Conservation (phyloP, 2,888 invertebrate genomes). For the Dysmachus trigonus region DNA sequence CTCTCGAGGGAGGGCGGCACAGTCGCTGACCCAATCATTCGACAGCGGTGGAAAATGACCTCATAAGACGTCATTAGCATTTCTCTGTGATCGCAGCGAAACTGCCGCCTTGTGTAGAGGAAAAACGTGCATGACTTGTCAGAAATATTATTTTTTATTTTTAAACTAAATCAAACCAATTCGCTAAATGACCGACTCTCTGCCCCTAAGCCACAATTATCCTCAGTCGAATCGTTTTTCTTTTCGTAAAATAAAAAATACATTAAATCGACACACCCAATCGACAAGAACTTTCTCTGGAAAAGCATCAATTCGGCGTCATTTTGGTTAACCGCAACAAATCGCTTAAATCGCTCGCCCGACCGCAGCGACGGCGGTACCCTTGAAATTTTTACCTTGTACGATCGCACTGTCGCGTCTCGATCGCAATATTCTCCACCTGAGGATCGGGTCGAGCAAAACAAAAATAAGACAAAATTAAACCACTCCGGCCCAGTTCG, state of each 20-base stretch:
- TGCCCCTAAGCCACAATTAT: not conserved
- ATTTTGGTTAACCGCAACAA: slow-evolving; percentile 27
- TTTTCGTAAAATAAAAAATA: not conserved
- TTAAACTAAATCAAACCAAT: not conserved
- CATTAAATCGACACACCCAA: slow-evolving; percentile 9
- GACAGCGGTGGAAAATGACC: not conserved
- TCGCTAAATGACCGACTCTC: not conserved
- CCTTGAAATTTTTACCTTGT: not conserved
- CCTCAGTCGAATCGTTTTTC: not conserved
- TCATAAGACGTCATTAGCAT: slow-evolving; percentile 14
- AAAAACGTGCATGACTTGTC: not conserved
- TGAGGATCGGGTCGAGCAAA: not conserved
- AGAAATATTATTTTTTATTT: not conserved
- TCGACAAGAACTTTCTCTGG: slow-evolving; percentile 3
- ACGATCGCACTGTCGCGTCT: not conserved
- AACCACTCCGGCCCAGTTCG: not conserved
- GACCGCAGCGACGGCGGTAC: slow-evolving; percentile 13
- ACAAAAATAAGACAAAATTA: not conserved
- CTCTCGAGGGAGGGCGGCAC: not conserved
- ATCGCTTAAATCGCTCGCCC: slow-evolving; percentile 7
- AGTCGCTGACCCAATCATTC: slow-evolving; percentile 7
- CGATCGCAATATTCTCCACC: not conserved
- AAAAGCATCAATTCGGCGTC: slow-evolving; percentile 6
- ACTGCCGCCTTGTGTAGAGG: not conserved
- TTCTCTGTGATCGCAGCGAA: not conserved